Evolutionary conservation across 2,113 vertebrate genomes (phyloP), one percentile per base, ranked within the genome.

Genomic region (Pogona vitticeps): DNA sequence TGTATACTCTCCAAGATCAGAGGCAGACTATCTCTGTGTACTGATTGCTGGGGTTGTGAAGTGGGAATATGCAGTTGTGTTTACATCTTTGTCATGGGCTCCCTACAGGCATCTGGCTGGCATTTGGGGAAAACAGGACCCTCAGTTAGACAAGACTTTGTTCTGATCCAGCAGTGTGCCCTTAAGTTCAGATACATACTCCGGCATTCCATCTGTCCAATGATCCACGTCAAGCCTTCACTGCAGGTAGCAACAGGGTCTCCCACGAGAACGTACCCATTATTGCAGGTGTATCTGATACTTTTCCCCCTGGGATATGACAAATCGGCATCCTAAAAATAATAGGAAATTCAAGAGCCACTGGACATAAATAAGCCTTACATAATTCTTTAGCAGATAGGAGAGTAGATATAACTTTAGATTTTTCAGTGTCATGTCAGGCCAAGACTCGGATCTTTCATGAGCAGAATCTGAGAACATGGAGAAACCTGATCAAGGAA

Each of bases 251-350:
- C 97, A 83, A 97, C 13, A 21, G 97, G 90, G n/a, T 96, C 90
- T 71, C 98, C 98, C 80, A 91, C 84, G 40, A 98, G 95, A 89
- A 97, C 94, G 87, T 97, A 96, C 18, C 97, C 97, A 1, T 95
- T 89, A 46, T 94, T 94, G 85, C 98, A 99, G 85, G 96, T 89
- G 85, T 98, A 99, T n/a, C 96, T 59, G 77, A 98, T 94, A 1
- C 26, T 97, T 95, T 93, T 97, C 26, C 98, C 98, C 76, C 97
- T 96, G 79, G 95, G 85, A 87, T 98, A 97, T 2, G 2, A 85
- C 20, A 90, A 77, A 77, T 76, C 95, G 90, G 94, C 86, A 88
- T 93, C 94, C 96, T 96, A 91, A 86, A 95, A 95, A 52, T 83
- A 91, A 21, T 40, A 94, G 88, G 0, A 2, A 85, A 75, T 7